Evolutionary conservation across 2,888 invertebrate genomes (phyloP).

Genomic region (Catocala sponsa): DNA sequence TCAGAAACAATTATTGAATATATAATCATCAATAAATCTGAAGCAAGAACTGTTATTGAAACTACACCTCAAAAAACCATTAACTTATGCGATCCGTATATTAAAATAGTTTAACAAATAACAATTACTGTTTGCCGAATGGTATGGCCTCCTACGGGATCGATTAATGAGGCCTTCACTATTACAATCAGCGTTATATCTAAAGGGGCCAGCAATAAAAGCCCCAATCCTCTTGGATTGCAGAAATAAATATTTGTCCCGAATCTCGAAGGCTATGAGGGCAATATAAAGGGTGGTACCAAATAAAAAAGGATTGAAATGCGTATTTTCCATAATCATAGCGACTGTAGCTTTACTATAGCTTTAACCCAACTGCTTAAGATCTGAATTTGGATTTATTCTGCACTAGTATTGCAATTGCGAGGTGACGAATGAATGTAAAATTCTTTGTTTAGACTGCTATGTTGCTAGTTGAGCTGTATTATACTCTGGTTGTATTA

Average conservation of each 20-base stretch:
- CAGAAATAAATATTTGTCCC: constrained; percentile 44
- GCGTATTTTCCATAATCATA: neutral
- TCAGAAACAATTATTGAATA: too few species aligned
- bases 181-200: constrained; percentile 29
- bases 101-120: constrained; percentile 2
- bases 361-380: too few species aligned
- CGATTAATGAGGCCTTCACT: constrained; percentile 19
- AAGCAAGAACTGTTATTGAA: too few species aligned
- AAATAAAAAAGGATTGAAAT: neutral
- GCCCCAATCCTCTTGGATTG: constrained; percentile 27
- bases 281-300: constrained; percentile 14
- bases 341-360: too few species aligned
- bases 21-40: too few species aligned
- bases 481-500: too few species aligned
- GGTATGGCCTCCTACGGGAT: constrained; percentile 5
- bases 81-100: neutral
- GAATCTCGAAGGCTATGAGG: constrained; percentile 22
- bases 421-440: too few species aligned
- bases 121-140: neutral
- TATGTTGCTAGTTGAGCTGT: too few species aligned
- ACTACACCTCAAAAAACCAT: too few species aligned
- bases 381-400: too few species aligned
- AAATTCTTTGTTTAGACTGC: too few species aligned
- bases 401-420: too few species aligned
- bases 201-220: constrained; percentile 37